Percentiles rank a stretch among this genome's conserved stretches.
Evolutionary conservation across 2,888 invertebrate species (phyloP).

Genomic region (Camponotus fellah): DNA sequence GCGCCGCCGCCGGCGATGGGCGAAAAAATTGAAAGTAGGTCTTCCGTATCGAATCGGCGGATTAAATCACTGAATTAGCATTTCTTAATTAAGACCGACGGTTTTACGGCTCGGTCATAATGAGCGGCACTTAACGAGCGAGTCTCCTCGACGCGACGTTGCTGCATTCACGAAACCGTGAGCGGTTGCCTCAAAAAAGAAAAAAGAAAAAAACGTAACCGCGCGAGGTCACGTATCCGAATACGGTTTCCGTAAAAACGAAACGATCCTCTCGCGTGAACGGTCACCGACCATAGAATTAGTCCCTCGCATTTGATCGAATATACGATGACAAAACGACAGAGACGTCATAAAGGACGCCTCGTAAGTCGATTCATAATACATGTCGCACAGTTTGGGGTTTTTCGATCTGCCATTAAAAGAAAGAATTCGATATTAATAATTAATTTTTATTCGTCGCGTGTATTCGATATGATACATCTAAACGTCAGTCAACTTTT

Average conservation of each 20-base stretch:
- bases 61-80: constrained; percentile 65
- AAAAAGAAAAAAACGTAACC: constrained; percentile 9
- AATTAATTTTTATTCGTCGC: neutral
- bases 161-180: constrained; percentile 52
- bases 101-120: constrained; percentile 58
- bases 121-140: constrained; percentile 60
- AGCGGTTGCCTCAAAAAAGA: neutral
- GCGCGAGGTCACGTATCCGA: constrained; percentile 24
- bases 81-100: constrained; percentile 66
- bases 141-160: constrained; percentile 27
- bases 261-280: constrained; percentile 19
- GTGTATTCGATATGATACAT: neutral
- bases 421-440: neutral
- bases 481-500: neutral
- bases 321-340: neutral
- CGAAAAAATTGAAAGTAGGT: constrained; percentile 59
- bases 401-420: neutral
- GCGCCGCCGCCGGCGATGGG: constrained; percentile 12
- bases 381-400: constrained; percentile 10
- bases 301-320: constrained; percentile 1
- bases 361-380: constrained; percentile 8
- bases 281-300: neutral
- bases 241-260: constrained; percentile 26
- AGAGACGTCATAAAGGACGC: neutral
- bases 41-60: constrained; percentile 60